Evolutionary conservation across 2,113 vertebrate genomes (phyloP).

Genomic region (Ammodytes dubius): DNA sequence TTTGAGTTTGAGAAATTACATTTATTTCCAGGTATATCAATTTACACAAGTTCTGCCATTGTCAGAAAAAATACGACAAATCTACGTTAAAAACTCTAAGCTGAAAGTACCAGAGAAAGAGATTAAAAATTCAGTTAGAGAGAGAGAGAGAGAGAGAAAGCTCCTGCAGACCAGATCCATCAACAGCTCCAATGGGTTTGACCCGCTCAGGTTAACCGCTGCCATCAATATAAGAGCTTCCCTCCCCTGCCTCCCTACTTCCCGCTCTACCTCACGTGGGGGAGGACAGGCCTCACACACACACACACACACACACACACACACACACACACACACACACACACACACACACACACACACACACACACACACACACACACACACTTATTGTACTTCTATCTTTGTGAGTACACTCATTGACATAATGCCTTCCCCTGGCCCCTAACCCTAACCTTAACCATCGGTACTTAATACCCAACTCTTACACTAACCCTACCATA

Average conservation of each 20-base stretch:
- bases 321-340: constrained; percentile 36
- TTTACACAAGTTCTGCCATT: no score
- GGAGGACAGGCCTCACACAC: constrained; percentile 63
- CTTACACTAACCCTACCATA: no score
- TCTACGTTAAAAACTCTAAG: no score
- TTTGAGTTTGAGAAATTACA: no score
- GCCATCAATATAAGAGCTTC: constrained; percentile 93
- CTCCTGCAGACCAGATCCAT: constrained; percentile 94
- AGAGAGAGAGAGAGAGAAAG: constrained; percentile 63
- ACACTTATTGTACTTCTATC: background rate
- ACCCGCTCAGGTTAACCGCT: constrained; percentile 94
- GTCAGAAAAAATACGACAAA: no score
- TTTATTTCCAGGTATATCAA: no score
- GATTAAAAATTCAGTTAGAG: no score
- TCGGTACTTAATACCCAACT: no score
- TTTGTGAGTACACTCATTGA: no score
- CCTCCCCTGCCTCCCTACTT: constrained; percentile 73
- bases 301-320: constrained; percentile 28
- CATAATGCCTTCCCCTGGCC: no score
- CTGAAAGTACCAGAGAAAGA: no score
- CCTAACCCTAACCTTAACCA: no score
- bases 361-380: constrained; percentile 26
- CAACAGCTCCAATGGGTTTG: constrained; percentile 97
- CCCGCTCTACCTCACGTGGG: constrained; percentile 60
- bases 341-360: constrained; percentile 22